A percentile compares a stretch with the other conserved stretches of the same genome.
Conservation (phyloP, 2,113 vertebrate genomes). For the Phalacrocorax pelagicus region DNA sequence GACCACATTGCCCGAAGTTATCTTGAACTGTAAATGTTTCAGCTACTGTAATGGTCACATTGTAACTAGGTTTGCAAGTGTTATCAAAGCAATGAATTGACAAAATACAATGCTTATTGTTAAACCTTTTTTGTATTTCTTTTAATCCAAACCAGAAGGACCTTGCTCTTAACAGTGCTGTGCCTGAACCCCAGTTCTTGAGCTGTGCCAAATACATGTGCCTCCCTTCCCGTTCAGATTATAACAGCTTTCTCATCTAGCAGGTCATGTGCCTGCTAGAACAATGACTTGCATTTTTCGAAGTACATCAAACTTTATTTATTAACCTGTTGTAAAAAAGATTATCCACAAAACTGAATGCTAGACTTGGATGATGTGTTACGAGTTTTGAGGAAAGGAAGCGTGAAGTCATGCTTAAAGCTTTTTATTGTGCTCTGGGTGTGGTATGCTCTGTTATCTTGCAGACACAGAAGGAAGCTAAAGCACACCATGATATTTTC, state of each 20-base stretch:
- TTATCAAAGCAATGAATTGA: neutral
- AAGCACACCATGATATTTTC: neutral
- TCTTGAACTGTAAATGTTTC: neutral
- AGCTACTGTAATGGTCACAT: fast-evolving
- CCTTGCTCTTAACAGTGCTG: neutral
- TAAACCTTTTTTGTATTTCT: neutral
- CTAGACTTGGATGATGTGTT: neutral
- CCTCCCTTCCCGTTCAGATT: conserved; percentile 14
- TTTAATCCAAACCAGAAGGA: neutral
- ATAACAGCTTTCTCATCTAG: neutral
- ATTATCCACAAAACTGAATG: neutral
- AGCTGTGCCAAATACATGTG: neutral
- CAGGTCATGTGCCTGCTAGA: neutral
- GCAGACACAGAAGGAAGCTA: neutral
- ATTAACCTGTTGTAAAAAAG: conserved; percentile 24
- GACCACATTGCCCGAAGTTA: neutral
- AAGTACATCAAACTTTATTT: neutral
- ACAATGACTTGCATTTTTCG: conserved; percentile 21
- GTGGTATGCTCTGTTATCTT: neutral
- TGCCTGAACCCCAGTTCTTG: neutral
- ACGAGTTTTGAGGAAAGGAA: neutral
- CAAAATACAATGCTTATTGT: neutral
- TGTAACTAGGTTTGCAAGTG: neutral
- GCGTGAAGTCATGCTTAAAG: neutral
- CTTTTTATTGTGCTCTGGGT: neutral